Evolutionary conservation across 2,797 vertebrate species (phyloP).

Genomic region (Gallinago stenura): DNA sequence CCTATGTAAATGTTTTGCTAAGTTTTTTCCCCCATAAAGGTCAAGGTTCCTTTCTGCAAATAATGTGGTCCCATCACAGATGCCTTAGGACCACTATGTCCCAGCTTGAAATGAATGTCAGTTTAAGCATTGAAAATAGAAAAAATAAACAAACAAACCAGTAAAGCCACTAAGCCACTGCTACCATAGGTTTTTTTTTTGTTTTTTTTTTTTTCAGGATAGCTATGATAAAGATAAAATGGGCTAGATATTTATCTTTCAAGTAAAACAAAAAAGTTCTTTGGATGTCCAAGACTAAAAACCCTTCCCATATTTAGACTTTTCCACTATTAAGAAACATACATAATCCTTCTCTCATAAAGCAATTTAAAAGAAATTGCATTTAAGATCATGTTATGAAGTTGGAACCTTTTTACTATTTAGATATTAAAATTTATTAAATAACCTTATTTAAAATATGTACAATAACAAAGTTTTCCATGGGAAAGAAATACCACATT

Average conservation of each 20-base stretch:
- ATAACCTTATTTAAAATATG: not conserved
- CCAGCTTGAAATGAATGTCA: not conserved
- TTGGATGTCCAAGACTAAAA: not conserved
- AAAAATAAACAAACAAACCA: not conserved
- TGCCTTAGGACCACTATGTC: not conserved
- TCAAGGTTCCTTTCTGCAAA: not conserved
- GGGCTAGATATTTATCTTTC: not conserved
- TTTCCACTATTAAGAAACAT: not conserved
- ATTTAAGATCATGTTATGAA: not conserved
- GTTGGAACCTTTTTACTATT: not conserved
- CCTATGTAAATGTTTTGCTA: not conserved
- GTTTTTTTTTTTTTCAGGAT: not conserved
- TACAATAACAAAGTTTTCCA: not conserved
- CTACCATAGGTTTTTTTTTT: not conserved
- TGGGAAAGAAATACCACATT: not conserved
- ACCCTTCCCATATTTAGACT: not conserved
- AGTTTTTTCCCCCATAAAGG: not conserved
- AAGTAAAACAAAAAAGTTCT: not conserved
- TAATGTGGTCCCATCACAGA: not conserved
- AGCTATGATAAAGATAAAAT: not conserved
- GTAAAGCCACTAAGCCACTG: not conserved
- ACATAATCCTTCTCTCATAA: not conserved
- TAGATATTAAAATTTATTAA: not conserved
- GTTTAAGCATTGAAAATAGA: not conserved
- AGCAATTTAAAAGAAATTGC: not conserved